These are phyloP conservation scores for Lingula anatina DNA, from an alignment of 2,888 invertebrate species.

Conservation along the genomic window DNA sequence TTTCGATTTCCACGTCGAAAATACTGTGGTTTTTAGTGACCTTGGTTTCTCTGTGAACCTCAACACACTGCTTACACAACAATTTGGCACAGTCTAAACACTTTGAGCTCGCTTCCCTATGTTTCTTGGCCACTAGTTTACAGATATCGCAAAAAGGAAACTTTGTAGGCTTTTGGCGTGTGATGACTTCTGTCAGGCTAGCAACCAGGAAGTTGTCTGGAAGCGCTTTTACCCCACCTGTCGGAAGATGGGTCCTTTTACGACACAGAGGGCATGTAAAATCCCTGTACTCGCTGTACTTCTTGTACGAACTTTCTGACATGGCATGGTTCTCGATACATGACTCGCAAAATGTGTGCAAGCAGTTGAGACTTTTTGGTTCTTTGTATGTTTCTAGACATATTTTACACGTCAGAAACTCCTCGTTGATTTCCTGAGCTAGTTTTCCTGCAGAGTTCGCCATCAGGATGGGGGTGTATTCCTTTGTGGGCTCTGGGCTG, in stretches of 20 bases:
- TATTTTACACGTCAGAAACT: constrained; percentile 53
- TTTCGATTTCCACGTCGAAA: constrained; percentile 53
- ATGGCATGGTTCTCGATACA: constrained; percentile 51
- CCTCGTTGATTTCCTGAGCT: constrained; percentile 52
- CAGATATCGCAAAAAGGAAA: constrained; percentile 53
- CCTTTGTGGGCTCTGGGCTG: no score
- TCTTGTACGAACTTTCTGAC: constrained; percentile 52
- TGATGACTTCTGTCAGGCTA: constrained; percentile 47
- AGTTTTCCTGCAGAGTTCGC: no score
- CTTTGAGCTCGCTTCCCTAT: constrained; percentile 49
- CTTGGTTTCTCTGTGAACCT: constrained; percentile 48
- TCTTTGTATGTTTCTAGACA: constrained; percentile 51
- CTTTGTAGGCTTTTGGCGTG: constrained; percentile 45
- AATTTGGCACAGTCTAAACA: constrained; percentile 53
- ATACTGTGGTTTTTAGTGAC: constrained; percentile 51
- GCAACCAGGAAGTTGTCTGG: constrained; percentile 53
- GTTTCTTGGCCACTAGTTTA: constrained; percentile 46
- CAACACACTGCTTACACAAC: constrained; percentile 48
- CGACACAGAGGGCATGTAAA: constrained; percentile 53
- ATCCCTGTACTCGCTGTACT: constrained; percentile 52
- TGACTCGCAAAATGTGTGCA: constrained; percentile 51
- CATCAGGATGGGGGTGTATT: no score
- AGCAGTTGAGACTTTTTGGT: constrained; percentile 52
- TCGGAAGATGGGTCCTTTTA: constrained; percentile 51
- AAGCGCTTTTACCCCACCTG: constrained; percentile 53